Conservation (phyloP, 2,113 vertebrate species). For the Saccopteryx bilineata region DNA sequence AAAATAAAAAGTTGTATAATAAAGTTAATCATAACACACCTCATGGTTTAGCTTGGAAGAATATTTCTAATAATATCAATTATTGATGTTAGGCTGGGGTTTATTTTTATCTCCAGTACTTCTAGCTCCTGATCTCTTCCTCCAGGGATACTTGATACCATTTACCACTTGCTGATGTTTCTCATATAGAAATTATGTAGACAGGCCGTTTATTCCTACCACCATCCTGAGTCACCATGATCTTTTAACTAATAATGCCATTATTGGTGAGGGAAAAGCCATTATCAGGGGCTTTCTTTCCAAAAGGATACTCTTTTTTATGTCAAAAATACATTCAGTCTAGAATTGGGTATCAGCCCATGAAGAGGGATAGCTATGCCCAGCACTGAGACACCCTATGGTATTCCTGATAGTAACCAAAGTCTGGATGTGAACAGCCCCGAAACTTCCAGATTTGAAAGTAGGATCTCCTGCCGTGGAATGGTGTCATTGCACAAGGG, state of each 20-base stretch:
- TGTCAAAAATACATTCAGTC: background rate
- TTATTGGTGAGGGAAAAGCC: background rate
- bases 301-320: background rate
- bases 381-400: background rate
- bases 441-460: background rate
- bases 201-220: background rate
- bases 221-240: background rate
- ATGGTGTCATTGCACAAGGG: background rate
- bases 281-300: background rate
- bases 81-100: background rate
- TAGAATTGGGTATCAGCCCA: background rate
- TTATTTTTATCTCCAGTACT: slow-evolving; percentile 16
- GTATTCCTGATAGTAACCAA: background rate
- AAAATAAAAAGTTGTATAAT: background rate
- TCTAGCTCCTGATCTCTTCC: background rate
- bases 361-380: background rate
- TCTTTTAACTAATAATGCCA: background rate
- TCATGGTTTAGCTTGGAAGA: background rate
- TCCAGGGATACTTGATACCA: background rate
- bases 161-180: background rate
- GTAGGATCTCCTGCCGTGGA: background rate
- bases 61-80: background rate
- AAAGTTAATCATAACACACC: background rate
- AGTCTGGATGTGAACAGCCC: background rate
- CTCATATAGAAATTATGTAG: background rate